Evolutionary conservation across 1,140 invertebrate species (phyloP), one percentile per base, ranked within the genome.

Genomic region (Drosophila azteca): DNA sequence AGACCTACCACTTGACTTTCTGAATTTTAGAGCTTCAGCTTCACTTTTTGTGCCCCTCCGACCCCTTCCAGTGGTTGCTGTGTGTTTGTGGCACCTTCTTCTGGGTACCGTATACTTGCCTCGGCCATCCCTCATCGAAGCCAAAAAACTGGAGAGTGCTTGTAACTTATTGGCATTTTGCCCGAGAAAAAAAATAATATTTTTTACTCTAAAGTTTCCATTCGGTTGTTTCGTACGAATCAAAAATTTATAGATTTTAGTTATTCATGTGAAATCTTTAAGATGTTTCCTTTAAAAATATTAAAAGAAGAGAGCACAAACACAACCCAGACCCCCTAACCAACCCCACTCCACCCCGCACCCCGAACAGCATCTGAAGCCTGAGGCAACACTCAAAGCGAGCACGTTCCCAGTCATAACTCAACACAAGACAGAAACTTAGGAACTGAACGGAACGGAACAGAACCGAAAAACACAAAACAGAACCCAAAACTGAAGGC

Each of bases 231-330:
- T 13, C 35, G 35, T 39, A 39, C 35, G 82, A 87, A 87, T 87
- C 69, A 87, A 87, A 87, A 87, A 87, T 88, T 87, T 87, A 87
- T 87, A 76, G 82, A 87, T 87, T 88, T 87, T 87, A 87, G 82
- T 87, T 88, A 87, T 87, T 88, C 78, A 87, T 87, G 82, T 87
- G 83, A 88, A 87, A 87, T 87, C 82, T 87, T 87, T 87, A 87
- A 87, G 74, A 76, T 66, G 79, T 49, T 69, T 59, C 80, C 77
- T 87, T 82, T 81, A 74, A 70, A 54, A 77, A 73, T 41, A 52
- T 50, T 65, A 59, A 57, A 66, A 67, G n/a, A 62, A 66, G 9
- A 20, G 8, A 50, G 45, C 31, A 45, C 49, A 66, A 54, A 51
- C 41, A 41, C 17, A 59, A 39, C 49, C 13, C 17, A 20, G 54